A percentile compares a stretch with the other conserved stretches of the same genome.
These are phyloP conservation scores for Nothocercus julius DNA, from an alignment of 2,113 vertebrate genomes.

Conservation along the genomic window DNA sequence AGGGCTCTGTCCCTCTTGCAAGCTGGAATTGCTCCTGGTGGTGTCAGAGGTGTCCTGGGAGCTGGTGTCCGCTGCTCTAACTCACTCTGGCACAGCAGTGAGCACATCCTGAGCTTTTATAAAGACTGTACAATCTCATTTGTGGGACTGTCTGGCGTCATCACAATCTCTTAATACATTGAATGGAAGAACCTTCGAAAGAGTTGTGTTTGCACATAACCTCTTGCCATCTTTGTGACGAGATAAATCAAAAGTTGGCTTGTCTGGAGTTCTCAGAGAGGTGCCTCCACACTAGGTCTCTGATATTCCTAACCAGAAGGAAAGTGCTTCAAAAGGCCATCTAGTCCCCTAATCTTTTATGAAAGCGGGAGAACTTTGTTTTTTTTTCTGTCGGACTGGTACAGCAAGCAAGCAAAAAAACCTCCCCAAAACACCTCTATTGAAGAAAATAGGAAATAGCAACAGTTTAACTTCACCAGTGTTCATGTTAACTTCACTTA, in stretches of 20 bases:
- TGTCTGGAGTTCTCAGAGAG: background rate
- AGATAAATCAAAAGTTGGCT: background rate
- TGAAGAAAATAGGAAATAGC: background rate
- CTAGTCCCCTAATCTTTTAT: background rate
- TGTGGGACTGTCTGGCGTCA: background rate
- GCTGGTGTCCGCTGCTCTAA: background rate
- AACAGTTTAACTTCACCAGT: background rate
- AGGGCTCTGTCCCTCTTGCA: background rate
- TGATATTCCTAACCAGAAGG: background rate
- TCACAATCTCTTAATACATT: background rate
- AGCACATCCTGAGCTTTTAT: background rate
- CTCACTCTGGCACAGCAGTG: background rate
- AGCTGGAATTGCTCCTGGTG: accelerated
- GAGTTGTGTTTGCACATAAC: too few relatives aligned
- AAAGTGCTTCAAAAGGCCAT: background rate
- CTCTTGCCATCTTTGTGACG: too few relatives aligned
- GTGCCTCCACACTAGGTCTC: background rate
- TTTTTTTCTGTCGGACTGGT: background rate
- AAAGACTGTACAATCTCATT: background rate
- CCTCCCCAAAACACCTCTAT: too few relatives aligned
- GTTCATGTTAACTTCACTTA: background rate
- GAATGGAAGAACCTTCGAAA: too few relatives aligned
- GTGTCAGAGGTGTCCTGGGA: accelerated
- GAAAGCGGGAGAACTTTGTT: background rate
- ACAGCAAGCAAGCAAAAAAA: background rate